Evolutionary conservation across 2,113 vertebrate species (phyloP).

Genomic region (Callionymus lyra): DNA sequence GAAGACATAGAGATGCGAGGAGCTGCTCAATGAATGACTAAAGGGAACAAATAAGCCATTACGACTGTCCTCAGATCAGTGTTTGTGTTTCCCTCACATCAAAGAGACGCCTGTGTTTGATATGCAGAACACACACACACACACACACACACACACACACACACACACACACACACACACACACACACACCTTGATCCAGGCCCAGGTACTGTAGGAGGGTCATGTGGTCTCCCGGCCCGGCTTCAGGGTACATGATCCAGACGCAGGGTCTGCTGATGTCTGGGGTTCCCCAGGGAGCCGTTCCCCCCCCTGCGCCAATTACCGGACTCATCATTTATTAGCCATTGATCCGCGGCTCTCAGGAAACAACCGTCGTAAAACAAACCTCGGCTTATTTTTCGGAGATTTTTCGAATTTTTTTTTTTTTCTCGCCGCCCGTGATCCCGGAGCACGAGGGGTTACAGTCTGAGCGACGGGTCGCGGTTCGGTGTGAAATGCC

Average conservation of each 20-base stretch:
- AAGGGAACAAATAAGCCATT: conserved; percentile 77
- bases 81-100: conserved; percentile 74
- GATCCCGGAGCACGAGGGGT: no score
- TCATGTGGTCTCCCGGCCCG: conserved; percentile 48
- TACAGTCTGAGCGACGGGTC: conserved; percentile 73
- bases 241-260: conserved; percentile 62
- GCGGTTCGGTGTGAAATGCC: conserved; percentile 73
- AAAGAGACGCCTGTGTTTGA: conserved; percentile 69
- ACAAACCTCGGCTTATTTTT: no score
- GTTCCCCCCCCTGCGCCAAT: conserved; percentile 29
- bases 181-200: conserved; percentile 65
- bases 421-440: no score
- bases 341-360: conserved; percentile 34
- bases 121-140: conserved; percentile 70
- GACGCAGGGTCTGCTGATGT: conserved; percentile 58
- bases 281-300: conserved; percentile 54
- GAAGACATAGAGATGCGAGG: conserved; percentile 71
- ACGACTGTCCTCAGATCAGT: conserved; percentile 68
- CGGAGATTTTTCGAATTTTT: no score
- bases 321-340: conserved; percentile 42
- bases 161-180: no score
- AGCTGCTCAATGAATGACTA: conserved; percentile 72
- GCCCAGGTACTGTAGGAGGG: conserved; percentile 65
- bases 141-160: no score
- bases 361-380: no score